Conservation (phyloP, 2,888 invertebrate species). For the Conops quadrifasciatus region DNA sequence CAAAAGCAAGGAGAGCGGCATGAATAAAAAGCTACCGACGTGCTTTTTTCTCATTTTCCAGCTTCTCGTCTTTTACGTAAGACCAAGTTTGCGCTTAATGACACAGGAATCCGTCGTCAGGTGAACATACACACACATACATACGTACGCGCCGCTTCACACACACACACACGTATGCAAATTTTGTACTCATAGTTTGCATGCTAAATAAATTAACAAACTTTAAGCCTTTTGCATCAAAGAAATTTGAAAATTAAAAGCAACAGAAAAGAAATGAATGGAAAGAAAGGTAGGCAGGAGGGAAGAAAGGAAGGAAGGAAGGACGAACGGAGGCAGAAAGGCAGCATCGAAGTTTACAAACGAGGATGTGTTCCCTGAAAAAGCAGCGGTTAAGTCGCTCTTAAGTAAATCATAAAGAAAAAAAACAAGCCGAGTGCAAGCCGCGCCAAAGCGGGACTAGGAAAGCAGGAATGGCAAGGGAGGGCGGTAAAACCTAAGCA, state of each 20-base stretch:
- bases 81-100: constrained; percentile 54
- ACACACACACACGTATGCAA: not conserved
- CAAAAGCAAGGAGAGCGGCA: not conserved
- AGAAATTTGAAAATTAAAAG: not conserved
- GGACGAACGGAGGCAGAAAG: too few species aligned
- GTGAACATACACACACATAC: not conserved
- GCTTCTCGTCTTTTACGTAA: not conserved
- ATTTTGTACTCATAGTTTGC: constrained; percentile 15
- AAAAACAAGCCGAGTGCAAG: not conserved
- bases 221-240: constrained; percentile 23
- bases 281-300: not conserved
- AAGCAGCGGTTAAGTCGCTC: not conserved
- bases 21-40: not conserved
- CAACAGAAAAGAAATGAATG: not conserved
- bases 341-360: not conserved
- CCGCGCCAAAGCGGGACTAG: not conserved
- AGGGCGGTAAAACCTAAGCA: not conserved
- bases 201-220: constrained; percentile 32
- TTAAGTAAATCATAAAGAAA: not conserved
- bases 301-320: too few species aligned
- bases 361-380: not conserved
- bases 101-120: constrained; percentile 47
- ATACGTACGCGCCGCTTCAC: not conserved
- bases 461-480: not conserved
- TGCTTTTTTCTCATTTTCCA: not conserved